These are phyloP conservation scores for Apodemia duryi DNA, from an alignment of 2,888 invertebrate species.

Conservation along the genomic window DNA sequence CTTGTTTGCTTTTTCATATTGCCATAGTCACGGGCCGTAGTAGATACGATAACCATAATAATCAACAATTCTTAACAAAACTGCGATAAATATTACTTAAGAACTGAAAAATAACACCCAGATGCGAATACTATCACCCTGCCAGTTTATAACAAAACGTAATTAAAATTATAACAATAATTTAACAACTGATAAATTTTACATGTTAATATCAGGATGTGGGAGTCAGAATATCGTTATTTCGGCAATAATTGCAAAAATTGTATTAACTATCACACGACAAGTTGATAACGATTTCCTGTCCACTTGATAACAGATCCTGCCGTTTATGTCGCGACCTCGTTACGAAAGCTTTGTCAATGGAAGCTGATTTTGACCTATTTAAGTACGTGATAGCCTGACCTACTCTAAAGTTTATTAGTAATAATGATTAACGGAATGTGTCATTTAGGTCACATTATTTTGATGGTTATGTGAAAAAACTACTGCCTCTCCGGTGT, in stretches of 20 bases:
- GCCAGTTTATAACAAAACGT: too few relatives aligned
- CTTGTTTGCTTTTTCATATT: too few relatives aligned
- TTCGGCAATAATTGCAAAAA: slow-evolving; percentile 79
- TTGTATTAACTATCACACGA: slow-evolving; percentile 71
- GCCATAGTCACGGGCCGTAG: too few relatives aligned
- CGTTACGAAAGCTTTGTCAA: slow-evolving; percentile 69
- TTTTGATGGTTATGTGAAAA: too few relatives aligned
- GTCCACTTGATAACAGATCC: slow-evolving; percentile 60
- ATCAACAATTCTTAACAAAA: too few relatives aligned
- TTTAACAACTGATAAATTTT: neutral
- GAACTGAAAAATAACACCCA: too few relatives aligned
- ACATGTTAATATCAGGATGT: slow-evolving; percentile 31
- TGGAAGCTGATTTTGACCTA: slow-evolving; percentile 75
- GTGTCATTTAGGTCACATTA: neutral
- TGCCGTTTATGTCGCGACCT: slow-evolving; percentile 64
- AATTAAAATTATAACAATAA: neutral
- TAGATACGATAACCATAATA: too few relatives aligned
- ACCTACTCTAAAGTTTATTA: slow-evolving; percentile 39
- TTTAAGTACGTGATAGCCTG: slow-evolving; percentile 47
- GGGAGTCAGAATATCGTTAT: slow-evolving; percentile 61
- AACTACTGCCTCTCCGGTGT: too few relatives aligned
- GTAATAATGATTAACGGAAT: slow-evolving; percentile 11
- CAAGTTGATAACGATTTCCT: slow-evolving; percentile 74
- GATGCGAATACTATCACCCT: too few relatives aligned
- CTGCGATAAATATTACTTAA: too few relatives aligned